Percentiles rank a stretch among this genome's conserved stretches.
Evolutionary conservation across 2,113 vertebrate genomes (phyloP).

Genomic region (Equus przewalskii): DNA sequence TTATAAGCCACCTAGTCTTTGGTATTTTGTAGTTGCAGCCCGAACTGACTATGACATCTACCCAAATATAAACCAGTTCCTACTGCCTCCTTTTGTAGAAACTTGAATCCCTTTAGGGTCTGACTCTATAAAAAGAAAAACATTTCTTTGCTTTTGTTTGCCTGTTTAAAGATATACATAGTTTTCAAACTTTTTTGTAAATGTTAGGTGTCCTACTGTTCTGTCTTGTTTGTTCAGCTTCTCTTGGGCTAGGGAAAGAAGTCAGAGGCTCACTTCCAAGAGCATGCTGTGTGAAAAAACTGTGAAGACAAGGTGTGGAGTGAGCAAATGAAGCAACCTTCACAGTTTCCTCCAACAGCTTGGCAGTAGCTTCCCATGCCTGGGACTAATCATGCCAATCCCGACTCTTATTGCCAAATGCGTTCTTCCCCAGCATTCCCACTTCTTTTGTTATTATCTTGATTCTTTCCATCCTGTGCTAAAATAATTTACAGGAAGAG

Average conservation of each 20-base stretch:
- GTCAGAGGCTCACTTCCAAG: slow-evolving; percentile 25
- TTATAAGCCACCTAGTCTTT: not conserved
- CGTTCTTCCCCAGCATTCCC: not conserved
- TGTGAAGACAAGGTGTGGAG: not conserved
- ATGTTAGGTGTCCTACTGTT: not conserved
- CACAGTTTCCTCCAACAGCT: not conserved
- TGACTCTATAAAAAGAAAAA: slow-evolving; percentile 5
- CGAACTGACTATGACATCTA: not conserved
- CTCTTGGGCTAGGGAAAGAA: not conserved
- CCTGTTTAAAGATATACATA: not conserved
- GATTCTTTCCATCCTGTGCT: not conserved
- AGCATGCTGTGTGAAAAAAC: not conserved
- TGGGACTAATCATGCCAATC: not conserved
- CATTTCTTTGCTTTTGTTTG: slow-evolving; percentile 2
- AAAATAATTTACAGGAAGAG: not conserved
- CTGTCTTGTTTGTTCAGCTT: not conserved
- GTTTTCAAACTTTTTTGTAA: not conserved
- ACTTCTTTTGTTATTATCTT: not conserved
- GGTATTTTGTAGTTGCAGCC: not conserved
- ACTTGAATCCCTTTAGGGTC: not conserved
- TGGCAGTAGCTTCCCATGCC: not conserved
- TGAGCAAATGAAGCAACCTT: not conserved
- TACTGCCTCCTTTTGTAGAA: not conserved
- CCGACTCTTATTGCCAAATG: not conserved
- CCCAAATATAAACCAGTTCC: not conserved